Evolutionary conservation across 2,113 vertebrate genomes (phyloP).

Genomic region (Colaptes auratus): DNA sequence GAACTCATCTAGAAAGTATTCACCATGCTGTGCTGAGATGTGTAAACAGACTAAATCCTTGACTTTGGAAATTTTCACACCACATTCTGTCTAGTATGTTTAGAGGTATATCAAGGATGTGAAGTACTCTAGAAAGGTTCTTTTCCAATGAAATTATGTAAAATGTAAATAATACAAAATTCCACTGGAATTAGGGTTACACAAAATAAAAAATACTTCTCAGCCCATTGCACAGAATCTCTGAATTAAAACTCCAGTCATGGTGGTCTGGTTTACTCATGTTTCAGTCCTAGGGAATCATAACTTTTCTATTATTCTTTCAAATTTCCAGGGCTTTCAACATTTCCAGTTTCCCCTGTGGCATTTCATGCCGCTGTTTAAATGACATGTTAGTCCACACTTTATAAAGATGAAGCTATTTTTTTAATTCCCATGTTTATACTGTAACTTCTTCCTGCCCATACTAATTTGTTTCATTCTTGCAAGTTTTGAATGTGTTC

Average conservation of each 20-base stretch:
- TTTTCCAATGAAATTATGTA: background rate
- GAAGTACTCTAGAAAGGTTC: background rate
- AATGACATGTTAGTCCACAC: background rate
- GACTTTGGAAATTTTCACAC: background rate
- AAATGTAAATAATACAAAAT: background rate
- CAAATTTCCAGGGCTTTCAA: background rate
- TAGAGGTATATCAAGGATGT: background rate
- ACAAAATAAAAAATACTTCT: background rate
- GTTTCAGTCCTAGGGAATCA: background rate
- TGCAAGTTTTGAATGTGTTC: background rate
- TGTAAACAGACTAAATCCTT: background rate
- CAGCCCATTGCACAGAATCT: background rate
- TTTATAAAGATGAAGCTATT: background rate
- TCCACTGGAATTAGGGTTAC: background rate
- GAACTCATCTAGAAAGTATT: background rate
- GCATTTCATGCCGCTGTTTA: background rate
- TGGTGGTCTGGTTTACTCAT: background rate
- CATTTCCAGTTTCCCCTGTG: background rate
- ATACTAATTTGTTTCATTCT: background rate
- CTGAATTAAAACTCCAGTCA: background rate
- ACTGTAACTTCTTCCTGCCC: background rate
- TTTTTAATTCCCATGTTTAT: background rate
- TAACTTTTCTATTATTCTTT: background rate
- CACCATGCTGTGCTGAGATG: background rate
- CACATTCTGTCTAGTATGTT: background rate